phyloP scores from a whole-genome alignment of 1,140 invertebrate genomes.

The Drosophila ambigua region DNA sequence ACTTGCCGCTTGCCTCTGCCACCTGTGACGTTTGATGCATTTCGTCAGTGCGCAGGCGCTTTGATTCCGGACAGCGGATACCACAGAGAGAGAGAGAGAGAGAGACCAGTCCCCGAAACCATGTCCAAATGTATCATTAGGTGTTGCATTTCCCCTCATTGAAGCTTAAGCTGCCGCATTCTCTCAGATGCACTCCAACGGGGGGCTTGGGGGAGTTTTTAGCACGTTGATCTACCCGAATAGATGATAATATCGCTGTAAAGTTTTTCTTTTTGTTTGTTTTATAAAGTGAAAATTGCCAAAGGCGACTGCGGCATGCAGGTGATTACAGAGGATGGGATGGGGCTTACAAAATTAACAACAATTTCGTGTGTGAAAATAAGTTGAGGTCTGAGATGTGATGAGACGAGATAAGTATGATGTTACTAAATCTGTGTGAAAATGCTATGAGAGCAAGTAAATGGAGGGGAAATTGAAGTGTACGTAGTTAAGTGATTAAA shows the following conservation, averaged over 20 bases:
- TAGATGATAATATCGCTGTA: slow-evolving; percentile 35
- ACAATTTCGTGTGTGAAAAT: slow-evolving; percentile 42
- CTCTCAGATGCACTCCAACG: slow-evolving; percentile 26
- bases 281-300: slow-evolving; percentile 35
- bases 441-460: background rate
- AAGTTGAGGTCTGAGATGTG: background rate
- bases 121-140: slow-evolving; percentile 8
- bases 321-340: background rate
- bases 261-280: slow-evolving; percentile 17
- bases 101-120: background rate
- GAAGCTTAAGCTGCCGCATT: too few species aligned
- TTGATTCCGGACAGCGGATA: slow-evolving; percentile 14
- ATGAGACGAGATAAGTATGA: background rate
- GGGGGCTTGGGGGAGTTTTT: background rate
- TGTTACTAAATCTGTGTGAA: slow-evolving; percentile 12
- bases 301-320: slow-evolving; percentile 21
- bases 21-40: slow-evolving; percentile 50
- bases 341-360: slow-evolving; percentile 4
- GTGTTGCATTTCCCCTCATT: too few species aligned
- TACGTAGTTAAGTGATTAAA: too few species aligned
- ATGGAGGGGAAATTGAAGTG: too few species aligned
- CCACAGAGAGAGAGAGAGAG: too few species aligned
- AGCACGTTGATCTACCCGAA: slow-evolving; percentile 22
- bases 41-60: slow-evolving; percentile 62
- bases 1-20: slow-evolving; percentile 41